Conservation (phyloP, 2,888 invertebrate species). For the Anorthoa munda region DNA sequence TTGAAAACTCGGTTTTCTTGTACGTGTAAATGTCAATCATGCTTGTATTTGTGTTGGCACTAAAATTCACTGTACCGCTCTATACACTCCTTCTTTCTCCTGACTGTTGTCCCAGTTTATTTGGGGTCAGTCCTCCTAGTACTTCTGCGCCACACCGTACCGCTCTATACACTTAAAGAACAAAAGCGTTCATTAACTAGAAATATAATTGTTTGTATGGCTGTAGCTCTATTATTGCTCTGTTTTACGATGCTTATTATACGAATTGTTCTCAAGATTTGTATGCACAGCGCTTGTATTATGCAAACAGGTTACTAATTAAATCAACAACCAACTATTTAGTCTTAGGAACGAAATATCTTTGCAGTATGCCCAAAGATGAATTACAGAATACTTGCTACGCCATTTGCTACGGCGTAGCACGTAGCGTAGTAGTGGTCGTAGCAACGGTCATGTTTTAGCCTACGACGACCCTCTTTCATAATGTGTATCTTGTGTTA, state of each 20-base stretch:
- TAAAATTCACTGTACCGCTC: constrained; percentile 3
- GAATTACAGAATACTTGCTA: neutral
- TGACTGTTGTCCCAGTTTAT: no score
- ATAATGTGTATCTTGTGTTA: constrained; percentile 5
- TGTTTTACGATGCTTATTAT: constrained; percentile 21
- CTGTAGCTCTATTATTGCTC: constrained; percentile 27
- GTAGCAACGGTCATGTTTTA: neutral
- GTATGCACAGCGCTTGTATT: constrained; percentile 5
- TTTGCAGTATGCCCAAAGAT: no score
- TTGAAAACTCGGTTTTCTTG: neutral
- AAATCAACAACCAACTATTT: constrained; percentile 8
- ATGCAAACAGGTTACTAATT: constrained; percentile 30
- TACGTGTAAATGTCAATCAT: neutral
- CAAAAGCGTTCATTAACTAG: constrained; percentile 10
- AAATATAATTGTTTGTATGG: constrained; percentile 14
- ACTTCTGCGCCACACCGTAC: no score
- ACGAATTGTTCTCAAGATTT: constrained; percentile 26
- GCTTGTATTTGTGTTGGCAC: neutral
- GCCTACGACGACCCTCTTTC: neutral
- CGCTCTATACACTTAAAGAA: constrained; percentile 10
- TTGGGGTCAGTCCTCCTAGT: no score
- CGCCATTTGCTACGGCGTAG: constrained; percentile 12
- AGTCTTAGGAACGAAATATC: constrained; percentile 11
- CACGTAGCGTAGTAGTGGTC: neutral
- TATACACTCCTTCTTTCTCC: no score